A percentile compares a stretch with the other conserved stretches of the same genome.
Conservation (phyloP, 1,140 invertebrate genomes). For the Physella acuta region DNA sequence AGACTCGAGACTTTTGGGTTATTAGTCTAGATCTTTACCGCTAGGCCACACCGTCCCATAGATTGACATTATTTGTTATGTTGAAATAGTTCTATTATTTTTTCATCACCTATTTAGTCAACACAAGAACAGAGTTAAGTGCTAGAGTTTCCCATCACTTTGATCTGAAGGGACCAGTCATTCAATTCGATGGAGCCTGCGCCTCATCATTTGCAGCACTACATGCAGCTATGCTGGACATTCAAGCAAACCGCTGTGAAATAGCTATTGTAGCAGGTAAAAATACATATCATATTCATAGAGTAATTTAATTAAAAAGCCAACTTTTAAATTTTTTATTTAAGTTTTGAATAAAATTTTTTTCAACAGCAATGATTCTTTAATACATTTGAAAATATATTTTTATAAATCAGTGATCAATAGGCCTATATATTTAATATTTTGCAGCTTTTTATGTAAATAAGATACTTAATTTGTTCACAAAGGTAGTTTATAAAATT, state of each 20-base stretch:
- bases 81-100: background rate
- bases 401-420: no score
- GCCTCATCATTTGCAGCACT: background rate
- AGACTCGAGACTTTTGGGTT: no score
- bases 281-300: background rate
- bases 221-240: background rate
- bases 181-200: background rate
- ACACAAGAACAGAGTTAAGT: background rate
- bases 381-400: no score
- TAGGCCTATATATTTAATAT: no score
- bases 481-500: no score
- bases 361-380: no score
- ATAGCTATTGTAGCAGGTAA: slow-evolving; percentile 1
- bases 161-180: background rate
- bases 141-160: background rate
- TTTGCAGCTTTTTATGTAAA: no score
- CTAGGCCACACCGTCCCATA: no score
- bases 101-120: background rate
- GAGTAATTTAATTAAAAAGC: background rate
- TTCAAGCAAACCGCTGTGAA: background rate
- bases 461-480: no score
- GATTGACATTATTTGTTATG: no score
- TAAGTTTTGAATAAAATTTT: no score
- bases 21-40: no score
- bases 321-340: background rate